Evolutionary conservation across 1,140 invertebrate species (phyloP).

Genomic region (Anoplolepis gracilipes): DNA sequence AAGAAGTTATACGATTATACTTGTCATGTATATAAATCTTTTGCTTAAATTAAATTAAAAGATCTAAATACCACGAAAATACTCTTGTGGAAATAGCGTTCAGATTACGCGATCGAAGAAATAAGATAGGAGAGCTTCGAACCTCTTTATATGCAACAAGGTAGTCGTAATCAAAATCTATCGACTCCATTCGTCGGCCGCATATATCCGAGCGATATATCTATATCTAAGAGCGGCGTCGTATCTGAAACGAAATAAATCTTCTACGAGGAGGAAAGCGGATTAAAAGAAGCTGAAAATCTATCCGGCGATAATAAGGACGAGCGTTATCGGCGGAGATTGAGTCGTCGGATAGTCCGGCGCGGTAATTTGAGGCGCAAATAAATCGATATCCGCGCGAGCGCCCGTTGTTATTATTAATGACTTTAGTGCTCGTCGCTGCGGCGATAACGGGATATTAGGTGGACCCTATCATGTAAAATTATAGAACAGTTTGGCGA

Average conservation of each 20-base stretch:
- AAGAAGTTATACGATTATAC: not conserved
- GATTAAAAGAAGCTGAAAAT: conserved; percentile 61
- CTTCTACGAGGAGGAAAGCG: conserved; percentile 26
- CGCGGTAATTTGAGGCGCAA: conserved; percentile 48
- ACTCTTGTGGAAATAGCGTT: not conserved
- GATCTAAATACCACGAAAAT: conserved; percentile 4
- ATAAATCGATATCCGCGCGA: conserved; percentile 53
- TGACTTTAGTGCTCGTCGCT: conserved; percentile 49
- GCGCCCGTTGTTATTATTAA: conserved; percentile 65
- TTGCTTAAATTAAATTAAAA: not conserved
- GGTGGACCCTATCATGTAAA: conserved; percentile 52
- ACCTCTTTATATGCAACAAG: conserved; percentile 52
- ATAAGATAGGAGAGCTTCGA: conserved; percentile 24
- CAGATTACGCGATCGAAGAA: conserved; percentile 33
- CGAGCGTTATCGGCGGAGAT: conserved; percentile 37
- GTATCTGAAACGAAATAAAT: conserved; percentile 58
- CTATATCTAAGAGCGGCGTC: conserved; percentile 20
- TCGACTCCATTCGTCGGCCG: conserved; percentile 39
- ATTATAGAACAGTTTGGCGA: conserved; percentile 73
- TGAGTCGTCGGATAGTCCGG: conserved; percentile 30
- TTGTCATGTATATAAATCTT: not conserved
- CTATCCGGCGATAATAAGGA: conserved; percentile 50
- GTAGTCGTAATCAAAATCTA: conserved; percentile 59
- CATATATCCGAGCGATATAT: conserved; percentile 39
- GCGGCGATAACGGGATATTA: conserved; percentile 55